phyloP scores from a whole-genome alignment of 2,888 invertebrate genomes.

The Coenonympha glycerion region DNA sequence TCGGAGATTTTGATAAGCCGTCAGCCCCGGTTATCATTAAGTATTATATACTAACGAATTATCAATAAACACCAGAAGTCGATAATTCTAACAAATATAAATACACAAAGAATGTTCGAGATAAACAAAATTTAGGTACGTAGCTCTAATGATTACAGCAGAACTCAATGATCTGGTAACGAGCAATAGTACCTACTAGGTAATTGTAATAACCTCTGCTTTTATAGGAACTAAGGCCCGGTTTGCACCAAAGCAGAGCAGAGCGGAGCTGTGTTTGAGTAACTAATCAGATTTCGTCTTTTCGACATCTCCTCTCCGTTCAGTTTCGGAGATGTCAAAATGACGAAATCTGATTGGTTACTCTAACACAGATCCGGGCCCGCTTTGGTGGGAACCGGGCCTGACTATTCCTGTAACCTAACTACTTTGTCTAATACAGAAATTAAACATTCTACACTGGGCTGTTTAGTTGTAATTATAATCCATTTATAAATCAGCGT shows the following conservation, averaged over 20 bases:
- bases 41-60: not conserved
- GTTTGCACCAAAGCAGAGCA: too few relatives aligned
- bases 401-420: too few relatives aligned
- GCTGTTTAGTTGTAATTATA: constrained; percentile 1
- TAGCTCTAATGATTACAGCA: not conserved
- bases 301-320: too few relatives aligned
- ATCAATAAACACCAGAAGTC: not conserved
- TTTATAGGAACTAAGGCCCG: too few relatives aligned
- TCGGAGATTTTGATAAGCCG: not conserved
- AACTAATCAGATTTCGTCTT: too few relatives aligned
- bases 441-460: constrained; percentile 7
- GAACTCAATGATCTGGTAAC: not conserved
- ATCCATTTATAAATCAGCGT: constrained; percentile 12
- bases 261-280: too few relatives aligned
- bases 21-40: not conserved
- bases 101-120: not conserved
- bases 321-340: too few relatives aligned
- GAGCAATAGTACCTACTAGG: not conserved
- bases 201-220: too few relatives aligned
- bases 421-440: too few relatives aligned
- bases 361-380: too few relatives aligned
- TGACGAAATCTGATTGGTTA: too few relatives aligned
- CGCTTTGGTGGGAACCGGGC: too few relatives aligned
- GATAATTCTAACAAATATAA: not conserved
- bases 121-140: not conserved